These are phyloP conservation scores for Psephotus haematonotus DNA, from an alignment of 2,113 vertebrate species.

Conservation along the genomic window DNA sequence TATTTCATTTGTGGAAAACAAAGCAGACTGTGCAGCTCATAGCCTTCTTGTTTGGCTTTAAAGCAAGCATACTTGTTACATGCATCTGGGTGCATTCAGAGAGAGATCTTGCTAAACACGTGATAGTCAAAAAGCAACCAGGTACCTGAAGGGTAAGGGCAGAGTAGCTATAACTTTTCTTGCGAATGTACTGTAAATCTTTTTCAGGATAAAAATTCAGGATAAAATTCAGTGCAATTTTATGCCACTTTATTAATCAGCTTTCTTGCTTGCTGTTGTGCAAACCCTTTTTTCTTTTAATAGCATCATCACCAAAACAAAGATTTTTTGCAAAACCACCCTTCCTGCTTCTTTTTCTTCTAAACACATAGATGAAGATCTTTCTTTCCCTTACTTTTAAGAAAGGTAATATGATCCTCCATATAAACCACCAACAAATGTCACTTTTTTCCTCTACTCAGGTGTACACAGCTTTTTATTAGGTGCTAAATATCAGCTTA, in stretches of 20 bases:
- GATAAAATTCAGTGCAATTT: not conserved
- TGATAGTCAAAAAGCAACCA: not conserved
- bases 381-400: conserved; percentile 54
- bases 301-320: not conserved
- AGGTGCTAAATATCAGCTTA: conserved; percentile 79
- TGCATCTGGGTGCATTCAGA: not conserved
- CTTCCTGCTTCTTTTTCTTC: not conserved
- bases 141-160: not conserved
- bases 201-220: not conserved
- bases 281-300: not conserved
- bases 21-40: not conserved
- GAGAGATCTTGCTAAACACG: not conserved
- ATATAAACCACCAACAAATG: conserved; percentile 65
- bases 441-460: conserved; percentile 64
- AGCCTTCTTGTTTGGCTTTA: not conserved
- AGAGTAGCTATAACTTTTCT: not conserved
- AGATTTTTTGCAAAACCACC: not conserved
- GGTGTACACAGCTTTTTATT: conserved; percentile 71
- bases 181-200: not conserved
- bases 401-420: conserved; percentile 58
- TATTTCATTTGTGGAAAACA: conserved; percentile 40
- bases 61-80: not conserved
- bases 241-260: not conserved
- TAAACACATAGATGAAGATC: conserved; percentile 35
- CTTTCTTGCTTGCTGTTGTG: not conserved